A percentile compares a stretch with the other conserved stretches of the same genome.
Evolutionary conservation across 2,888 invertebrate genomes (phyloP).

Genomic region (Philaethria dido): DNA sequence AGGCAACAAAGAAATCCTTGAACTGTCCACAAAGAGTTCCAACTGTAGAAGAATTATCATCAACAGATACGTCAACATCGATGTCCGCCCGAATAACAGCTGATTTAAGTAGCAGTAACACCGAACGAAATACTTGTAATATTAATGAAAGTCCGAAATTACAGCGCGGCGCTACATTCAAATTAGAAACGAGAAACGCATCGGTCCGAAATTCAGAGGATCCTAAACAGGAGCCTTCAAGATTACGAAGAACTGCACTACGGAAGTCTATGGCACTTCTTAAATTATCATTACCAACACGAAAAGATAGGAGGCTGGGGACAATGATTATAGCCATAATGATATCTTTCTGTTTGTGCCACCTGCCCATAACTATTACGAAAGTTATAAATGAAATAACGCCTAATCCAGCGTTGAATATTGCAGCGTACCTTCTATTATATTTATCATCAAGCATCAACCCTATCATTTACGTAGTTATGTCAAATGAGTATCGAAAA

Average conservation of each 20-base stretch:
- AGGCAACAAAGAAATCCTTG: constrained; percentile 86
- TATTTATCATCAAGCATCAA: constrained; percentile 95
- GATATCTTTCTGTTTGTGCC: constrained; percentile 94
- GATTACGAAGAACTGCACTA: constrained; percentile 62
- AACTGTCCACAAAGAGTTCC: constrained; percentile 56
- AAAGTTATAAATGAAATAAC: constrained; percentile 88
- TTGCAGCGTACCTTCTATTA: constrained; percentile 92
- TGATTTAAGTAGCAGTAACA: constrained; percentile 37
- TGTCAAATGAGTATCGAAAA: constrained; percentile 95
- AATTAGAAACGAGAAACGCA: constrained; percentile 41
- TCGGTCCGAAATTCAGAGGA: constrained; percentile 31
- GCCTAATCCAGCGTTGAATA: constrained; percentile 86
- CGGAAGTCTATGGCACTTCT: constrained; percentile 61
- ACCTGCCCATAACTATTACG: constrained; percentile 94
- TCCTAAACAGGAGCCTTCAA: constrained; percentile 39
- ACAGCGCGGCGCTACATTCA: constrained; percentile 38
- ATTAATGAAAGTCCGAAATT: constrained; percentile 19
- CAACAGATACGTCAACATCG: constrained; percentile 43
- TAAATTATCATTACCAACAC: constrained; percentile 87
- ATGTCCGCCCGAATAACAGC: constrained; percentile 38
- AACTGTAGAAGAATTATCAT: constrained; percentile 44
- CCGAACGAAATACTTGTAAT: constrained; percentile 31
- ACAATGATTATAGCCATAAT: constrained; percentile 97
- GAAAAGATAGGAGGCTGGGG: constrained; percentile 89
- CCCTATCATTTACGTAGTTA: constrained; percentile 95